Base-by-base conservation (phyloP, 1,140 invertebrate species). In the Sycobia sp. region DNA sequence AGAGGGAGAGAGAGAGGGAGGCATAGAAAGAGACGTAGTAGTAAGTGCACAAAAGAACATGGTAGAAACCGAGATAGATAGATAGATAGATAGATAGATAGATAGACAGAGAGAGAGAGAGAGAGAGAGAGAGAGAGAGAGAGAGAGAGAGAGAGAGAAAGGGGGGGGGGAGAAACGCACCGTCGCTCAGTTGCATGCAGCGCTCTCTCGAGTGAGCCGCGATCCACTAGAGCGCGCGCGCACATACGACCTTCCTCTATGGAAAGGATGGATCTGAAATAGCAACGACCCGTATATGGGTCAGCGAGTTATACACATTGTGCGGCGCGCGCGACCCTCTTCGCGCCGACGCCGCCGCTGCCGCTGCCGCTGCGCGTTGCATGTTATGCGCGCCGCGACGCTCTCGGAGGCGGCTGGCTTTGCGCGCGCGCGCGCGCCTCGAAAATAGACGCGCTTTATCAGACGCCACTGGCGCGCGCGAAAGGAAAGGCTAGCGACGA, bases 241-340 rank as follows among this genome's bases (percentile, higher is more conserved):
- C 65, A 71, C 63, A 70, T 71, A 77, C 76, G 79, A 82, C 77
- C 80, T 82, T 81, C 78, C 79, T 80, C 79, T 81, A 77, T 79
- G 76, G 77, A 79, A 79, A 81, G 78, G 78, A 80, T 81, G 75
- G 76, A 80, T 80, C 79, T 79, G 78, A 82, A 80, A 81, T 82
- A 80, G 78, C 76, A 82, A 82, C 79, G 79, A 80, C 79, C 79
- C 78, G 78, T 80, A 82, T 81, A 80, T 81, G 73, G 80, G 80
- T 82, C 80, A 82, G 75, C 78, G 73, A 81, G 78, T n/a, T n/a
- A n/a, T n/a, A n/a, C n/a, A n/a, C 77, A 82, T 79, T 78, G 79
- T 77, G 78, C 78, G n/a, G n/a, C n/a, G n/a, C n/a, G n/a, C 69
- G 53, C 77, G 78, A 79, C 78, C 77, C 79, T 80, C 76, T 79